Percentiles rank a stretch among this genome's conserved stretches.
Evolutionary conservation across 2,797 vertebrate species (phyloP).

Genomic region (Myripristis jacobus): DNA sequence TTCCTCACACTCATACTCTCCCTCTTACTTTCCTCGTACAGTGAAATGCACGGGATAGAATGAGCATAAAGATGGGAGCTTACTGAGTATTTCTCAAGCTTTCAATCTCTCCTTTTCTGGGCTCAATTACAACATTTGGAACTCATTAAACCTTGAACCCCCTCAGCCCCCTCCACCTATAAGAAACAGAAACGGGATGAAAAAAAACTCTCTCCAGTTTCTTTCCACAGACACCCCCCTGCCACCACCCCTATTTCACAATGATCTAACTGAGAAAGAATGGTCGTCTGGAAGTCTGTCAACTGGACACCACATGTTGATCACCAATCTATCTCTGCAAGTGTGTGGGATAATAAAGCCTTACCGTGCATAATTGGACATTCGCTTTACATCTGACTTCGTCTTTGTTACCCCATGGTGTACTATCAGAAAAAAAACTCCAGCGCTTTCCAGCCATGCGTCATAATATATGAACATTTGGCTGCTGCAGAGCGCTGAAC

Average conservation of each 20-base stretch:
- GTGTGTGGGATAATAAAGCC: conserved; percentile 56
- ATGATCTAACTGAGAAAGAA: conserved; percentile 86
- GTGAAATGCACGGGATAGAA: conserved; percentile 41
- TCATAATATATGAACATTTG: conserved; percentile 59
- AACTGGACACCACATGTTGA: conserved; percentile 85
- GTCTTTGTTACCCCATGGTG: conserved; percentile 14
- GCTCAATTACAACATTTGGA: conserved; percentile 87
- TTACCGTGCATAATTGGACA: conserved; percentile 46
- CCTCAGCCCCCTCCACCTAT: conserved; percentile 76
- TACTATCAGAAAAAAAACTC: conserved; percentile 50
- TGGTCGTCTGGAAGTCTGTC: conserved; percentile 84
- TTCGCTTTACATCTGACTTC: conserved; percentile 27
- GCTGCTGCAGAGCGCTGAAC: conserved; percentile 45
- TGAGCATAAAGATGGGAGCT: conserved; percentile 61
- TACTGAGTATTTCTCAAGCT: conserved; percentile 80
- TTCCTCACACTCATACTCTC: too few relatives aligned
- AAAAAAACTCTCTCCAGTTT: conserved; percentile 78
- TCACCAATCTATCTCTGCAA: conserved; percentile 75
- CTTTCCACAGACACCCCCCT: conserved; percentile 84
- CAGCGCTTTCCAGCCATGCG: conserved; percentile 37
- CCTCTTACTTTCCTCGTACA: conserved; percentile 60
- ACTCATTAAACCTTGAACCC: conserved; percentile 83
- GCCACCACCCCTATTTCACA: conserved; percentile 84
- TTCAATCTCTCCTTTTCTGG: conserved; percentile 75
- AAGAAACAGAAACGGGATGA: conserved; percentile 79